These are phyloP conservation scores for Gymnarchus niloticus DNA, from an alignment of 2,113 vertebrate genomes.

Conservation along the genomic window DNA sequence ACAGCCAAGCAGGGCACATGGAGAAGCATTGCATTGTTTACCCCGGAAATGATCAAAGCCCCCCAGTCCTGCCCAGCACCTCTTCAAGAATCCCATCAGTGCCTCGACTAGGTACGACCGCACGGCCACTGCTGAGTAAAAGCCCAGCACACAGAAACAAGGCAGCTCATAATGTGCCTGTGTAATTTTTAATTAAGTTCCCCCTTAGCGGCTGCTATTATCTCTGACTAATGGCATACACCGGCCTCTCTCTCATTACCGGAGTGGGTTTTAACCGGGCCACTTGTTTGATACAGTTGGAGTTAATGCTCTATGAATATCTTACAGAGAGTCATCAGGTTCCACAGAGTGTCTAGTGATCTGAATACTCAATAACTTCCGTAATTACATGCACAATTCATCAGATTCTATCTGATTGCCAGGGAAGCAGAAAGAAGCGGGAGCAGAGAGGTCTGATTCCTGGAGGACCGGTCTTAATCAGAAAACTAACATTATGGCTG, in stretches of 20 bases:
- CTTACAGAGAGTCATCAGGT: constrained; percentile 63
- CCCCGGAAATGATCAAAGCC: background rate
- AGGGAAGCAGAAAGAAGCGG: constrained; percentile 54
- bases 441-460: constrained; percentile 62
- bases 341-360: constrained; percentile 41
- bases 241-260: constrained; percentile 58
- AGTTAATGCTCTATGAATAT: constrained; percentile 62
- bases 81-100: background rate
- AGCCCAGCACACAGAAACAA: constrained; percentile 29
- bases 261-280: constrained; percentile 59
- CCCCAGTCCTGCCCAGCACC: background rate
- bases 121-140: background rate
- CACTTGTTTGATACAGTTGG: constrained; percentile 64
- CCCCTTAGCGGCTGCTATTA: constrained; percentile 53
- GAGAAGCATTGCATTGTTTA: background rate
- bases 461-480: constrained; percentile 74
- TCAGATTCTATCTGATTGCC: constrained; percentile 75
- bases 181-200: constrained; percentile 58
- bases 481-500: constrained; percentile 70
- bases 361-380: constrained; percentile 77
- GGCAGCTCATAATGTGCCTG: constrained; percentile 40
- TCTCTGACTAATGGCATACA: constrained; percentile 56
- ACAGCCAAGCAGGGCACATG: background rate
- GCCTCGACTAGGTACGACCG: background rate
- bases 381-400: constrained; percentile 74